Conservation (phyloP, 2,888 invertebrate species). For the Charanyca ferruginea region DNA sequence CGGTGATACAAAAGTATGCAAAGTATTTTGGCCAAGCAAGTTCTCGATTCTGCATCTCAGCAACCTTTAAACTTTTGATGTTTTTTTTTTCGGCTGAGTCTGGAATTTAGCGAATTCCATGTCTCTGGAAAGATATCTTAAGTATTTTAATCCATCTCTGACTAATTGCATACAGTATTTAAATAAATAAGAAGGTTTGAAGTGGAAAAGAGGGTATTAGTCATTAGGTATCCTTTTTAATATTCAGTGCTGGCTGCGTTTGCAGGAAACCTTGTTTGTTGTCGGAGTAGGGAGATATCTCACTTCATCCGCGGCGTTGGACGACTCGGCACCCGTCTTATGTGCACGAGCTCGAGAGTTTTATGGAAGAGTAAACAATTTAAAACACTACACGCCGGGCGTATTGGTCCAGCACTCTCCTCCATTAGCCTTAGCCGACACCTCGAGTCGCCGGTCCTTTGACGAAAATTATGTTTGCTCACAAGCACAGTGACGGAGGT, state of each 20-base stretch:
- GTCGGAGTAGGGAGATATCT: slow-evolving; percentile 72
- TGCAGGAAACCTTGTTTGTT: slow-evolving; percentile 71
- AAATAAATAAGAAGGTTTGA: slow-evolving; percentile 50
- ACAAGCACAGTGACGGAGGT: slow-evolving; percentile 76
- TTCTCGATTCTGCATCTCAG: slow-evolving; percentile 62
- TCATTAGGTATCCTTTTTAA: slow-evolving; percentile 59
- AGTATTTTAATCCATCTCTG: slow-evolving; percentile 59
- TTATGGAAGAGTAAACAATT: slow-evolving; percentile 91
- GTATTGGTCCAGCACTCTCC: slow-evolving; percentile 90
- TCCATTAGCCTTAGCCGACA: slow-evolving; percentile 89
- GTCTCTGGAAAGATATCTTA: slow-evolving; percentile 56
- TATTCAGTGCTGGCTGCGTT: slow-evolving; percentile 58
- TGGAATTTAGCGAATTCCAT: slow-evolving; percentile 64
- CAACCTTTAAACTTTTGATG: slow-evolving; percentile 65
- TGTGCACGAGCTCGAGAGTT: slow-evolving; percentile 83
- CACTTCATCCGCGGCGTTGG: slow-evolving; percentile 71
- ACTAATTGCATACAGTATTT: slow-evolving; percentile 58
- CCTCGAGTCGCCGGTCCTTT: slow-evolving; percentile 82
- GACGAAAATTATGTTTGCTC: slow-evolving; percentile 87
- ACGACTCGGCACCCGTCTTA: slow-evolving; percentile 75
- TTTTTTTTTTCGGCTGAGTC: slow-evolving; percentile 53
- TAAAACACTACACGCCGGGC: slow-evolving; percentile 89
- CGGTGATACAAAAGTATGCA: slow-evolving; percentile 63
- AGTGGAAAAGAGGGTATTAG: slow-evolving; percentile 55
- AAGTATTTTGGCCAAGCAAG: slow-evolving; percentile 66